These are phyloP conservation scores for Bolborhynchus lineola DNA, from an alignment of 2,113 vertebrate genomes.

Conservation along the genomic window DNA sequence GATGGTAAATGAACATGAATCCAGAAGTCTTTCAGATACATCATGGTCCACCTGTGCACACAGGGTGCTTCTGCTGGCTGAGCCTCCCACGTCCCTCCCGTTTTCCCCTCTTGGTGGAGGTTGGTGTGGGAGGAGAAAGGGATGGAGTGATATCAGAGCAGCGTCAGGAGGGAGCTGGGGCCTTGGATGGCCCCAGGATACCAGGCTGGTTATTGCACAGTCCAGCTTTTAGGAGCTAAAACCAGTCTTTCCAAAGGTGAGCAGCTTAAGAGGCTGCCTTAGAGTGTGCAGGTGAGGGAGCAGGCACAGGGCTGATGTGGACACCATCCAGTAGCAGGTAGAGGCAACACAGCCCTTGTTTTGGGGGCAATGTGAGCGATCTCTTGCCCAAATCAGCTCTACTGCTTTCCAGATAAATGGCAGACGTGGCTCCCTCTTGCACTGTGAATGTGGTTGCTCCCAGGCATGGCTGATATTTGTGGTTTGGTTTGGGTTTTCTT, in stretches of 20 bases:
- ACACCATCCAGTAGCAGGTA: background rate
- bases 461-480: background rate
- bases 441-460: background rate
- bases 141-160: background rate
- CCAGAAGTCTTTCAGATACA: background rate
- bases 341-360: background rate
- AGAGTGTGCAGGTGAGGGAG: background rate
- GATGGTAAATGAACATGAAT: background rate
- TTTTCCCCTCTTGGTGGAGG: rapidly evolving
- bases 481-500: background rate
- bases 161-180: background rate
- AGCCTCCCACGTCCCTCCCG: rapidly evolving
- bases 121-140: background rate
- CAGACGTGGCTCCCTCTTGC: background rate
- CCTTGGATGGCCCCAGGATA: too few species aligned
- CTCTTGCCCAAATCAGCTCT: background rate
- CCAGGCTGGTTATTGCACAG: background rate
- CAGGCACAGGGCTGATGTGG: rapidly evolving
- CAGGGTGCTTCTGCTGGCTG: background rate
- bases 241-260: background rate
- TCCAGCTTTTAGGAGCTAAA: background rate
- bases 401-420: background rate
- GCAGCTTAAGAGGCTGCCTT: background rate
- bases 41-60: background rate
- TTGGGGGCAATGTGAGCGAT: rapidly evolving